Evolutionary conservation across 2,888 invertebrate species (phyloP).

Genomic region (Rotaria magnacalcarata): DNA sequence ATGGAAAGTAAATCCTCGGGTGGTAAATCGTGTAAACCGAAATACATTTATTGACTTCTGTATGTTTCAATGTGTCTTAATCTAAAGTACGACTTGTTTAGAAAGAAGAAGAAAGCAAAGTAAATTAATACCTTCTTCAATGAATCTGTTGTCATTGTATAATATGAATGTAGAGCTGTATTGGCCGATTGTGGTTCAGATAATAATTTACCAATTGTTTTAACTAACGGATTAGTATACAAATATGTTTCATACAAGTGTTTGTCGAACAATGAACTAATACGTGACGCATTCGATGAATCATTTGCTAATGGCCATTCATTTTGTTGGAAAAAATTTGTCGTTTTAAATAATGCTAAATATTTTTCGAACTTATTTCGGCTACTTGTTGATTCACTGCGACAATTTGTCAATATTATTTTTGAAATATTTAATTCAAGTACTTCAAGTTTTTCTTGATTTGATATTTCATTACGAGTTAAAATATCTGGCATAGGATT

Average conservation of each 20-base stretch:
- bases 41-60: too few relatives aligned
- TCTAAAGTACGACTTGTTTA: too few relatives aligned
- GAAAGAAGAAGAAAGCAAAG: too few relatives aligned
- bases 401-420: conserved; percentile 8
- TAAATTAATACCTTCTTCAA: not conserved
- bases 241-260: conserved; percentile 5
- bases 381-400: not conserved
- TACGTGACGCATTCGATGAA: not conserved
- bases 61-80: too few relatives aligned
- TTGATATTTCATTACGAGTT: not conserved
- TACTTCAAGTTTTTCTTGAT: not conserved
- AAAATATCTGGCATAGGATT: not conserved
- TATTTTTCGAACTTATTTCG: not conserved
- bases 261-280: conserved; percentile 5
- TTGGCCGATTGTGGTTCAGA: not conserved
- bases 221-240: not conserved
- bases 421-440: conserved; percentile 27
- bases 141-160: conserved; percentile 34
- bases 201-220: not conserved
- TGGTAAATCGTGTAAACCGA: too few relatives aligned
- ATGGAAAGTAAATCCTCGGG: too few relatives aligned
- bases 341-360: not conserved
- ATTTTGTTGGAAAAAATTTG: conserved; percentile 2
- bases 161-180: conserved; percentile 32
- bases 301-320: not conserved